Evolutionary conservation across 2,113 vertebrate species (phyloP), one percentile per base, ranked within the genome.

Genomic region (Nymphicus hollandicus): DNA sequence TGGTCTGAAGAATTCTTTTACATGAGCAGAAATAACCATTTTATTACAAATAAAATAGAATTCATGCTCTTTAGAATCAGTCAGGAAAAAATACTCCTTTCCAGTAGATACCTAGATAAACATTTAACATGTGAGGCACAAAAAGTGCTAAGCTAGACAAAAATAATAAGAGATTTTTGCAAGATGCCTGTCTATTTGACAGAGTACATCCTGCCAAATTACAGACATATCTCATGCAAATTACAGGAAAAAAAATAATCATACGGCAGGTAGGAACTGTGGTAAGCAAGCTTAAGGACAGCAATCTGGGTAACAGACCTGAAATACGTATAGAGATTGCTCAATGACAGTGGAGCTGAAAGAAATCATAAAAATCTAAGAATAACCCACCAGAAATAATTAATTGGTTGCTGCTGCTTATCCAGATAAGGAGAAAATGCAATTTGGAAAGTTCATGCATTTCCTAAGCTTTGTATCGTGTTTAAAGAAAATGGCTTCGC

Each of bases 31-130:
- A 96, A 78, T 53, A 96, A 76, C 20, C 10, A 64, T 72, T 96
- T 97, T 87, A 79, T 90, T 94, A 78, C 22, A 95, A 96, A 81
- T 84, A 85, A 96, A 96, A 68, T 69, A 64, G 63, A 86, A 91
- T 80, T 80, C 23, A 86, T 50, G 65, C 4, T 11, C 35, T 80
- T 79, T 27, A 77, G 71, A 93, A 93, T 70, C 17, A 53, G n/a
- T 50, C 11, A 27, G 69, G 74, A 69, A 63, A 74, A 68, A 46
- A 44, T 66, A 72, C 81, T 91, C 37, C 56, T 31, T 79, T 76
- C 92, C 66, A 86, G 55, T 41, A 90, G 53, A 63, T 73, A 88
- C 88, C 65, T 94, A 91, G 53, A 49, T 87, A 91, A 63, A 15
- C 31, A 47, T 81, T 72, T 88, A 72, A 47, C 35, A 58, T 47